These are phyloP conservation scores for Glossophaga mutica DNA, from an alignment of 2,797 vertebrate genomes.

Conservation along the genomic window DNA sequence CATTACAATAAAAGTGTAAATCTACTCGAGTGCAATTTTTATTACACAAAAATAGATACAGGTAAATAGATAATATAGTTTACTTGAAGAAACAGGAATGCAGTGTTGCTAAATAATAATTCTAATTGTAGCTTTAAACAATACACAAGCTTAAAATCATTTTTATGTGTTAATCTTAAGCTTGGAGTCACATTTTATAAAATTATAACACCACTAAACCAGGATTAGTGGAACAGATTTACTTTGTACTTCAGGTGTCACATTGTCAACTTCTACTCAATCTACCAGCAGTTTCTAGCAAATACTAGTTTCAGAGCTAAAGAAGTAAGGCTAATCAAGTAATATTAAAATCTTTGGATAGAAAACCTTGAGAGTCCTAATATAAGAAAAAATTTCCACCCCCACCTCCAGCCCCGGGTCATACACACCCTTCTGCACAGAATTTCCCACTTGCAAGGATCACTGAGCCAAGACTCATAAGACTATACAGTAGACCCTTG, in stretches of 20 bases:
- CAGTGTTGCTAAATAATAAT: neutral
- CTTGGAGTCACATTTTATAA: neutral
- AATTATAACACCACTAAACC: neutral
- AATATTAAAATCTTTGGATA: neutral
- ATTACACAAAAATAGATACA: neutral
- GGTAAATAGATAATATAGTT: neutral
- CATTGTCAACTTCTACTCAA: neutral
- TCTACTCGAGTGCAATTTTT: neutral
- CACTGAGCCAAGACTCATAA: neutral
- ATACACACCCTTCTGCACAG: neutral
- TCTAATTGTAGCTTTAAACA: neutral
- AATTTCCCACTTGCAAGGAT: neutral
- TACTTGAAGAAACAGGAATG: neutral
- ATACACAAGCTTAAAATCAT: neutral
- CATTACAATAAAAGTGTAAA: neutral
- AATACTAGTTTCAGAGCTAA: neutral
- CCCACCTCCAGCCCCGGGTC: neutral
- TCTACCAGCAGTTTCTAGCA: neutral
- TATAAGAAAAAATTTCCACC: neutral
- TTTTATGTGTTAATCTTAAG: neutral
- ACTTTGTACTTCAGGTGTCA: neutral
- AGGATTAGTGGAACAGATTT: neutral
- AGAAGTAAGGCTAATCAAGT: neutral
- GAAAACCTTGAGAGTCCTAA: neutral
- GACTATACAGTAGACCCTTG: neutral